These are phyloP conservation scores for Danionella cerebrum DNA, from an alignment of 2,113 vertebrate species.

Conservation along the genomic window DNA sequence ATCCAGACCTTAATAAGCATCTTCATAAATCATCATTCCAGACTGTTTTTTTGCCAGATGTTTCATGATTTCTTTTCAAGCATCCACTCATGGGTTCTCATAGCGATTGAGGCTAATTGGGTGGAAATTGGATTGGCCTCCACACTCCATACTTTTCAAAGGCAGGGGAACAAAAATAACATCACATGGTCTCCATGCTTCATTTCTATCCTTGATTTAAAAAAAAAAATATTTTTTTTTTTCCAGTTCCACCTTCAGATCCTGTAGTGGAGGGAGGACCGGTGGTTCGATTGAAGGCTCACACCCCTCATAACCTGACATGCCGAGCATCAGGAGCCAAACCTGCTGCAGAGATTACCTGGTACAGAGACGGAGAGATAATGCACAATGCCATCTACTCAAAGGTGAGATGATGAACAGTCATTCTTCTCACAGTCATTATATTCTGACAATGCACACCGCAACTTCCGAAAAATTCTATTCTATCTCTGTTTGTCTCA, in stretches of 20 bases:
- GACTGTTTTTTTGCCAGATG: neutral
- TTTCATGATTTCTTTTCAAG: neutral
- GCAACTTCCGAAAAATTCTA: constrained; percentile 30
- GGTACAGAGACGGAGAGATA: constrained; percentile 79
- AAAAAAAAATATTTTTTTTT: constrained; percentile 21
- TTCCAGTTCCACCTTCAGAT: constrained; percentile 75
- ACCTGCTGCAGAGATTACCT: constrained; percentile 79
- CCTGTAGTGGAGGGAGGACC: constrained; percentile 77
- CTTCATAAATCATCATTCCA: neutral
- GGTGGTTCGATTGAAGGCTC: constrained; percentile 74
- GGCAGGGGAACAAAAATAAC: neutral
- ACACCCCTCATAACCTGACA: constrained; percentile 76
- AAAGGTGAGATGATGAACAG: constrained; percentile 64
- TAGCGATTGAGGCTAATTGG: neutral
- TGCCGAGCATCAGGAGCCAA: constrained; percentile 75
- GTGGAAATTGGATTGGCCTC: neutral
- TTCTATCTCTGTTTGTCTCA: constrained; percentile 48
- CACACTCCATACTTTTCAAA: neutral
- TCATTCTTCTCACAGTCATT: too few species aligned
- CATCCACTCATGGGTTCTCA: neutral
- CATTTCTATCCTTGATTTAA: neutral
- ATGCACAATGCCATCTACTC: constrained; percentile 70
- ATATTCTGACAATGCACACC: constrained; percentile 23
- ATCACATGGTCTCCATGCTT: neutral
- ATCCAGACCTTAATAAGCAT: too few species aligned